A percentile compares a stretch with the other conserved stretches of the same genome.
Conservation (phyloP, 1,140 invertebrate genomes). For the Asobara japonica region DNA sequence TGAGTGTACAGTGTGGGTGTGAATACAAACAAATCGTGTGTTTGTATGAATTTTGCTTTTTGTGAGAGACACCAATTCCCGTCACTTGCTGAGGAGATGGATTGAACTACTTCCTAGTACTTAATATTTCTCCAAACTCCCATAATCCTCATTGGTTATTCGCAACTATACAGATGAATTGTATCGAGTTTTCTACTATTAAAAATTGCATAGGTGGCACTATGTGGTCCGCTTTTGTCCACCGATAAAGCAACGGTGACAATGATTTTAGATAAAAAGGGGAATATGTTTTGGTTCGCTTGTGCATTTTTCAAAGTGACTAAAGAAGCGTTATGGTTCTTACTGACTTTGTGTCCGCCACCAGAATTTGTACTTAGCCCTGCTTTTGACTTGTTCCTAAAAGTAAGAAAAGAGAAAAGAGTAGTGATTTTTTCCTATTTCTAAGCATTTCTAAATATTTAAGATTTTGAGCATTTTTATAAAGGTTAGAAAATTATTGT, state of each 20-base stretch:
- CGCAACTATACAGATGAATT: no score
- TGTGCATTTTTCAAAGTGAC: conserved; percentile 61
- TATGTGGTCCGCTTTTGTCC: neutral
- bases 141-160: no score
- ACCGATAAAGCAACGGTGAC: neutral
- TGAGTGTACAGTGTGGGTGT: no score
- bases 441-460: neutral
- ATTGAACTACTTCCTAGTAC: no score
- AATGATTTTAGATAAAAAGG: conserved; percentile 10
- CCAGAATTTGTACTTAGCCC: conserved; percentile 76
- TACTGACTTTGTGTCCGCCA: conserved; percentile 93
- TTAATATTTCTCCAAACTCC: no score
- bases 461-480: neutral
- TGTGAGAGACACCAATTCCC: no score
- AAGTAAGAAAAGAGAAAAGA: conserved; percentile 40
- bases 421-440: no score
- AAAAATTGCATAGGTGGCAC: conserved; percentile 12
- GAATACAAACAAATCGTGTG: no score
- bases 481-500: no score
- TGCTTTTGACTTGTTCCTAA: conserved; percentile 66
- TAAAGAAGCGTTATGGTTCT: conserved; percentile 80
- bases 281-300: conserved; percentile 34
- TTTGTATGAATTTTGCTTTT: no score
- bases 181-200: no score
- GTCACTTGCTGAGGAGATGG: no score